Conservation (phyloP, 2,797 vertebrate genomes). For the Coregonus suidteri region DNA sequence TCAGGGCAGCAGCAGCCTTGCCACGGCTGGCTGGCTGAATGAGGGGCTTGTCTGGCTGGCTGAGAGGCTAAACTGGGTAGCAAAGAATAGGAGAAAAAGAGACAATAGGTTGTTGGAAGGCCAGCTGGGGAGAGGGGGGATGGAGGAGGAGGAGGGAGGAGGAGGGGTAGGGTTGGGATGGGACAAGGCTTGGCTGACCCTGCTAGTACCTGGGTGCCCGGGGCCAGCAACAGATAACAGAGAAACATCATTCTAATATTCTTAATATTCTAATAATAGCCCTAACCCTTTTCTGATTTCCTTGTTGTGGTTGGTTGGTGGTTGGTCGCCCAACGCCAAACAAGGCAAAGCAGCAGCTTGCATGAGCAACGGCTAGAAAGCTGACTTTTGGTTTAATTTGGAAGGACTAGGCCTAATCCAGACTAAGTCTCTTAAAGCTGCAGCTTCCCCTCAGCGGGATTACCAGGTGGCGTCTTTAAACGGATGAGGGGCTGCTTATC, state of each 20-base stretch:
- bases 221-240: constrained; percentile 33
- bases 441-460: constrained; percentile 71
- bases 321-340: constrained; percentile 55
- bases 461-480: constrained; percentile 80
- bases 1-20: constrained; percentile 61
- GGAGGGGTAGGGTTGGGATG: constrained; percentile 19
- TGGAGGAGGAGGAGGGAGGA: too few relatives aligned
- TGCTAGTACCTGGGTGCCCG: constrained; percentile 19
- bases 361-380: constrained; percentile 78
- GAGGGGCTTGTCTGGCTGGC: constrained; percentile 60
- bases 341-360: constrained; percentile 70
- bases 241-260: constrained; percentile 26
- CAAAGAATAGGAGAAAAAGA: constrained; percentile 42
- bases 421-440: constrained; percentile 80
- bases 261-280: constrained; percentile 64
- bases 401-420: constrained; percentile 82
- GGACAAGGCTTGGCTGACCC: constrained; percentile 19
- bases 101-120: constrained; percentile 42
- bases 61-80: constrained; percentile 47
- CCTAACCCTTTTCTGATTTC: constrained; percentile 35
- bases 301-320: constrained; percentile 54
- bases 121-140: not conserved
- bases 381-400: constrained; percentile 85
- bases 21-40: constrained; percentile 58
- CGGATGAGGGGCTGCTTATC: constrained; percentile 79